Percentiles rank a stretch among this genome's conserved stretches.
These are phyloP conservation scores for Allygus modestus DNA, from an alignment of 2,888 invertebrate species.

Conservation along the genomic window DNA sequence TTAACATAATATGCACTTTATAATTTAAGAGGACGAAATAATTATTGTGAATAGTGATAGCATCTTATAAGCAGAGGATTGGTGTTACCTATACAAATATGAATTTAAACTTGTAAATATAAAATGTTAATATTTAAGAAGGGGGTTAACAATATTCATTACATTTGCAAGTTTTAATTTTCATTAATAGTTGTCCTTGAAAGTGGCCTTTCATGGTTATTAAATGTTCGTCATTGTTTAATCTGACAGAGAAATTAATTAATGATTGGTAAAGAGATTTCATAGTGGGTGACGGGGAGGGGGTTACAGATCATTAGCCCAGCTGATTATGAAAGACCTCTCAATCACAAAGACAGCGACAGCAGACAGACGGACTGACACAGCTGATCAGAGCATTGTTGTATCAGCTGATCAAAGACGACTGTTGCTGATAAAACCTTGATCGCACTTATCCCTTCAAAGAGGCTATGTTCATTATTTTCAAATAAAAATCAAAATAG, in stretches of 20 bases:
- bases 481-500: no score
- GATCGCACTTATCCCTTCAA: neutral
- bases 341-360: conserved; percentile 33
- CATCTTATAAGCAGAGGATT: no score
- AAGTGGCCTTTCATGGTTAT: neutral
- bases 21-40: no score
- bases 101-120: no score
- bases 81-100: no score
- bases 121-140: no score
- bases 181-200: no score
- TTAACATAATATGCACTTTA: no score
- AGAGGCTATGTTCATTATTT: no score
- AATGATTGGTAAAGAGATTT: conserved; percentile 22
- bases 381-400: conserved; percentile 33
- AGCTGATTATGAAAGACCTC: conserved; percentile 49
- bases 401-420: conserved; percentile 17
- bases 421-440: neutral
- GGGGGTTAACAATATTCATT: no score
- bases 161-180: no score
- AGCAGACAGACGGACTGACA: neutral
- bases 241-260: conserved; percentile 25
- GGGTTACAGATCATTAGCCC: conserved; percentile 20
- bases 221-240: neutral
- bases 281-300: neutral
- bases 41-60: no score